Evolutionary conservation across 2,888 invertebrate genomes (phyloP).

Genomic region (Eupithecia centaureata): DNA sequence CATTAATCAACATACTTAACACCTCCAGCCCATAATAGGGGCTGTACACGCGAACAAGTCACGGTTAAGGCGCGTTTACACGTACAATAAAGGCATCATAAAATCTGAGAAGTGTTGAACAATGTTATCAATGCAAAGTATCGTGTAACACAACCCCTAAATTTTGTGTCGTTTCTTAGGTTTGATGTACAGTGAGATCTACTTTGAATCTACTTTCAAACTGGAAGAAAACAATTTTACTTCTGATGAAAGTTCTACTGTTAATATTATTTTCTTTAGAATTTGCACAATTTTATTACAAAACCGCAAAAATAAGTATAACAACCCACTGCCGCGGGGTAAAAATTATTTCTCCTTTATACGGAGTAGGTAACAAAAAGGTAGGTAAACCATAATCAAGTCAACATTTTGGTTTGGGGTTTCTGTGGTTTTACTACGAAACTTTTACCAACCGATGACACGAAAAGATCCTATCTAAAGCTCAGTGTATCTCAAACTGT

Average conservation of each 20-base stretch:
- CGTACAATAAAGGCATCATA: conserved; percentile 65
- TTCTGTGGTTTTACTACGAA: not conserved
- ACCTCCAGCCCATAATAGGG: conserved; percentile 42
- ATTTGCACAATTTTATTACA: not conserved
- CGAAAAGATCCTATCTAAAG: conserved; percentile 11
- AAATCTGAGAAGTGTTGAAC: conserved; percentile 72
- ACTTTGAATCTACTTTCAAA: not conserved
- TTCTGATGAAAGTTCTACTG: not conserved
- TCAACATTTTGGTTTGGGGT: not conserved
- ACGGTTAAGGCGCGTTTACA: conserved; percentile 44
- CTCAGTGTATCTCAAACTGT: conserved; percentile 50
- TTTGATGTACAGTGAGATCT: conserved; percentile 45
- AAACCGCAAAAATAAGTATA: not conserved
- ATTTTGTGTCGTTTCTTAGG: conserved; percentile 54
- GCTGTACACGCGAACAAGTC: conserved; percentile 38
- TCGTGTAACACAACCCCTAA: conserved; percentile 66
- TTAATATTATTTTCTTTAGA: not conserved
- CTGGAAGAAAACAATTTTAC: not conserved
- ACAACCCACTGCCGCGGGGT: not conserved
- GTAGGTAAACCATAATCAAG: not conserved
- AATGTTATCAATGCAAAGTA: conserved; percentile 77
- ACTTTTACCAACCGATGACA: not conserved
- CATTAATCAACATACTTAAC: conserved; percentile 43
- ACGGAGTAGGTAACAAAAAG: not conserved
- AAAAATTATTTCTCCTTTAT: not conserved